Evolutionary conservation across 2,113 vertebrate genomes (phyloP).

Genomic region (Procavia capensis): DNA sequence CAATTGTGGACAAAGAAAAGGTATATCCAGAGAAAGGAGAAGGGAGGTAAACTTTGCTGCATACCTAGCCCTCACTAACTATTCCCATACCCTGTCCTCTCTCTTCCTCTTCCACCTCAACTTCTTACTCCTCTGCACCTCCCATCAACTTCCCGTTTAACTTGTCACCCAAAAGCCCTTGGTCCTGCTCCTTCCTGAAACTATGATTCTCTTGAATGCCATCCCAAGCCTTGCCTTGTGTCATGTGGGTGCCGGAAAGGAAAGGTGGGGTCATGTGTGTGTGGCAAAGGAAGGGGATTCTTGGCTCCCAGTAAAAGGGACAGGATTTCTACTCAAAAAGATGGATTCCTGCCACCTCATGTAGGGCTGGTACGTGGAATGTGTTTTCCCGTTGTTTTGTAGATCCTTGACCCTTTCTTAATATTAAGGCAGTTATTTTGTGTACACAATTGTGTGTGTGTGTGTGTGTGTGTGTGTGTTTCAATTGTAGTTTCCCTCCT

Average conservation of each 20-base stretch:
- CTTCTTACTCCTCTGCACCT: neutral
- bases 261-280: no score
- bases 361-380: neutral
- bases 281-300: neutral
- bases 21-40: neutral
- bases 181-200: neutral
- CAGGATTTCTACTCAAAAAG: neutral
- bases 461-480: no score
- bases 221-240: neutral
- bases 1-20: neutral
- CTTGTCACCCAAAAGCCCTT: neutral
- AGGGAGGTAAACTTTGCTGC: neutral
- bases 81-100: neutral
- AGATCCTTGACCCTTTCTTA: neutral
- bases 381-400: neutral
- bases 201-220: neutral
- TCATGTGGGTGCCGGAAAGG: accelerated
- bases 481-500: no score
- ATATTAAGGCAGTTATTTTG: neutral
- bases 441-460: no score
- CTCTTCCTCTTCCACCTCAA: neutral
- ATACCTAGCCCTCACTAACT: neutral
- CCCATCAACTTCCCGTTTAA: neutral
- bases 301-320: neutral
- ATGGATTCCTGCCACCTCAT: no score